phyloP scores from a whole-genome alignment of 2,113 vertebrate species.

The Okapia johnstoni region DNA sequence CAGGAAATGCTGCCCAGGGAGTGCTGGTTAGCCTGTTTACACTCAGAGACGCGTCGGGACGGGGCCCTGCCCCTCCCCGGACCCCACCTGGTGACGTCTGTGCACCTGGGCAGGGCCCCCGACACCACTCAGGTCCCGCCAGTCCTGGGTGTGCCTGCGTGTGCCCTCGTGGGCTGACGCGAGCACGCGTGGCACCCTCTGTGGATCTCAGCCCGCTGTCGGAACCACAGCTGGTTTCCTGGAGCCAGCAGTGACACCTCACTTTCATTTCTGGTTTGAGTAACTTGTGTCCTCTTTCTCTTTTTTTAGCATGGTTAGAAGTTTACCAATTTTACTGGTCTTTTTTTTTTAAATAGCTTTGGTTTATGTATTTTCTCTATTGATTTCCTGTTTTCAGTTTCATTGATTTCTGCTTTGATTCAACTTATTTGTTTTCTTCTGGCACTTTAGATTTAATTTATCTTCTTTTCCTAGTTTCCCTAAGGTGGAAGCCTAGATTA shows the following conservation, averaged over 20 bases:
- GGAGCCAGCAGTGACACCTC: not conserved
- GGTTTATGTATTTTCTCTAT: not conserved
- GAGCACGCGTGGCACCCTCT: not conserved
- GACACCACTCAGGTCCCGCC: not conserved
- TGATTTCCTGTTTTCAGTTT: not conserved
- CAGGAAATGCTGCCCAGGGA: not conserved
- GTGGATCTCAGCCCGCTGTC: not conserved
- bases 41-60: accelerated
- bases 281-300: not conserved
- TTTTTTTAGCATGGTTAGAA: not conserved
- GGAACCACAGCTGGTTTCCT: not conserved
- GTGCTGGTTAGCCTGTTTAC: not conserved
- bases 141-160: accelerated
- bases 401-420: not conserved
- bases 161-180: not conserved
- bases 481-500: not conserved
- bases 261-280: not conserved
- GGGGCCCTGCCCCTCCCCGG: not conserved
- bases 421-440: not conserved
- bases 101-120: accelerated
- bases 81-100: accelerated
- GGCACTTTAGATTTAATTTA: not conserved
- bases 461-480: not conserved
- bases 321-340: not conserved
- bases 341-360: not conserved